Conservation (phyloP, 2,113 vertebrate genomes). For the Progne subis region DNA sequence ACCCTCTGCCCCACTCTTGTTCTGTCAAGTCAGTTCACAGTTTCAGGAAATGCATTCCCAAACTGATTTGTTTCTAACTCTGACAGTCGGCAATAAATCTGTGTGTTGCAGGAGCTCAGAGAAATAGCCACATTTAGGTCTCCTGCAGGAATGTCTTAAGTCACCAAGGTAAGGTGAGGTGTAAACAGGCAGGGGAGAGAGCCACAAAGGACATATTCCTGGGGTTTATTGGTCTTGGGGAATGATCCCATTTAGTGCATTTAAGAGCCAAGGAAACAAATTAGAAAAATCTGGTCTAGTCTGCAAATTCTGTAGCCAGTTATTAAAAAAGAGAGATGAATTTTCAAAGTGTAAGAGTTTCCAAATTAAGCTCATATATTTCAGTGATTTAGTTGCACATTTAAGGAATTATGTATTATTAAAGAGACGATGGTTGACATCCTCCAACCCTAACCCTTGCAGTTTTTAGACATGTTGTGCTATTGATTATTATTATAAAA, state of each 20-base stretch:
- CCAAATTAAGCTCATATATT: conserved; percentile 29
- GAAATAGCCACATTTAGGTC: background rate
- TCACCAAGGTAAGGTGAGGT: background rate
- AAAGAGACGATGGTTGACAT: background rate
- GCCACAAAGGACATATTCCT: background rate
- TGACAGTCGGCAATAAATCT: background rate
- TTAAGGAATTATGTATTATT: conserved; percentile 47
- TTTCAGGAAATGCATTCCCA: background rate
- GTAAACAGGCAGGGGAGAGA: background rate
- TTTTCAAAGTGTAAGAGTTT: conserved; percentile 11
- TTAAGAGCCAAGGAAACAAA: background rate
- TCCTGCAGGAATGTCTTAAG: background rate
- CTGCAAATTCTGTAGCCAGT: background rate
- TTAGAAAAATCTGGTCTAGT: background rate
- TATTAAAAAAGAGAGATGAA: conserved; percentile 4
- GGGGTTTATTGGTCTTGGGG: background rate
- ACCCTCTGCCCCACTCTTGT: background rate
- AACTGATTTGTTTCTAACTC: background rate
- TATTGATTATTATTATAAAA: conserved; percentile 1
- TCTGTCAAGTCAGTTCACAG: background rate
- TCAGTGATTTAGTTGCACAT: conserved; percentile 10
- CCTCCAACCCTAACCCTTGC: background rate
- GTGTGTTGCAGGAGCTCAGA: background rate
- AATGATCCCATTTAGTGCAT: background rate
- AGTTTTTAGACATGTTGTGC: background rate